phyloP scores from a whole-genome alignment of 2,797 vertebrate genomes.

The Halcyon leucocephala region DNA sequence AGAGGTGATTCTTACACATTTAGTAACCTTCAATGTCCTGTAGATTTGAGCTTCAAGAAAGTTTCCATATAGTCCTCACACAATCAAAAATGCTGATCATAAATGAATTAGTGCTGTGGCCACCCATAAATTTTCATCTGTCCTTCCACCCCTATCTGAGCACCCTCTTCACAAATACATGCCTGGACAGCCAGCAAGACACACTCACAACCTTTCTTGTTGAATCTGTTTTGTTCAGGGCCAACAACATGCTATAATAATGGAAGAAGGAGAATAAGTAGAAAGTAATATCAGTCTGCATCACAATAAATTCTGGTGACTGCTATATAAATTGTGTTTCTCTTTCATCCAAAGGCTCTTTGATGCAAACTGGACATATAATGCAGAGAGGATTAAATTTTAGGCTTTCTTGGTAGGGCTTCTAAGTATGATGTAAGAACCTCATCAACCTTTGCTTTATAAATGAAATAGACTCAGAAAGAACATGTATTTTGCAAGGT shows the following conservation, averaged over 20 bases:
- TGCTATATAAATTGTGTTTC: background rate
- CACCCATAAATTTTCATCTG: background rate
- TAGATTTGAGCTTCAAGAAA: background rate
- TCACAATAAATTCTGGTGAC: background rate
- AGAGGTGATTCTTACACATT: background rate
- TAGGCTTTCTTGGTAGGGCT: background rate
- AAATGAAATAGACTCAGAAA: background rate
- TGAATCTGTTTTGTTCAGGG: background rate
- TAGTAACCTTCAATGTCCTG: background rate
- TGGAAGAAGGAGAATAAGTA: background rate
- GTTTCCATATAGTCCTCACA: background rate
- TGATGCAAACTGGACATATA: background rate
- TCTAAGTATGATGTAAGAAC: background rate
- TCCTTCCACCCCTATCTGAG: background rate
- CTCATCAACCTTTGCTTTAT: background rate
- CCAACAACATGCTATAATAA: background rate
- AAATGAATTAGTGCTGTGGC: background rate
- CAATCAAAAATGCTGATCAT: background rate
- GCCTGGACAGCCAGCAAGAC: background rate
- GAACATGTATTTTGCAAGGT: background rate
- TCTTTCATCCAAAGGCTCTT: background rate
- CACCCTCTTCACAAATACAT: background rate
- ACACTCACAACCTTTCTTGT: background rate
- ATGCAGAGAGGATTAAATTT: background rate
- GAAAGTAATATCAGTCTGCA: background rate